Percentiles rank a stretch among this genome's conserved stretches.
Evolutionary conservation across 2,797 vertebrate genomes (phyloP).

Genomic region (Premnoplex brunnescens): DNA sequence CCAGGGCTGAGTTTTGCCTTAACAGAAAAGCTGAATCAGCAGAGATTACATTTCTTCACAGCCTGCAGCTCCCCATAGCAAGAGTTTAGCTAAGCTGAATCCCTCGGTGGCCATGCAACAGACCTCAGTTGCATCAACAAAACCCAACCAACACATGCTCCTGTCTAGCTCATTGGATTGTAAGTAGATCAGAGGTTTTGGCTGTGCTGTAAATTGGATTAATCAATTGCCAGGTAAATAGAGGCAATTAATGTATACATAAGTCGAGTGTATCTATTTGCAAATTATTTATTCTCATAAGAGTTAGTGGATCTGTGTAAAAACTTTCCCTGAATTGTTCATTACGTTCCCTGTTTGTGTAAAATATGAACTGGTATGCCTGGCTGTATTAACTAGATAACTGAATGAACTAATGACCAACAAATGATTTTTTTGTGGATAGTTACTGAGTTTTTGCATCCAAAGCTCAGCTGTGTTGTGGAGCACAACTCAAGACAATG

Average conservation of each 20-base stretch:
- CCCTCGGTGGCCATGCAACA: fast-evolving
- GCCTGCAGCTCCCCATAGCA: background rate
- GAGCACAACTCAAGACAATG: background rate
- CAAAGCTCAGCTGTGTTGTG: background rate
- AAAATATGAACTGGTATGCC: background rate
- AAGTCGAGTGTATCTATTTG: background rate
- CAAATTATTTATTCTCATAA: background rate
- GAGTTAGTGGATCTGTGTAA: background rate
- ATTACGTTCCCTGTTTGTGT: background rate
- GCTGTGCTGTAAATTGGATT: background rate
- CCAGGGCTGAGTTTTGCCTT: background rate
- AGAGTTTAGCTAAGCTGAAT: background rate
- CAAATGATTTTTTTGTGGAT: background rate
- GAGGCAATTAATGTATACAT: background rate
- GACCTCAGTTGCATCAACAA: background rate
- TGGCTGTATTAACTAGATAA: background rate
- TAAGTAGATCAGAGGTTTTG: background rate
- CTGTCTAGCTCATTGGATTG: background rate
- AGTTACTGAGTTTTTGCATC: background rate
- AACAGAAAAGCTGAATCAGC: constrained; percentile 20
- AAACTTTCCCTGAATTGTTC: background rate
- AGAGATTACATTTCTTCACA: background rate
- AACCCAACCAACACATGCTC: background rate
- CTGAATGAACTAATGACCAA: background rate
- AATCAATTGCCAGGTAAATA: background rate